A percentile compares a stretch with the other conserved stretches of the same genome.
Conservation (phyloP, 2,888 invertebrate genomes). For the Drosophila testacea region DNA sequence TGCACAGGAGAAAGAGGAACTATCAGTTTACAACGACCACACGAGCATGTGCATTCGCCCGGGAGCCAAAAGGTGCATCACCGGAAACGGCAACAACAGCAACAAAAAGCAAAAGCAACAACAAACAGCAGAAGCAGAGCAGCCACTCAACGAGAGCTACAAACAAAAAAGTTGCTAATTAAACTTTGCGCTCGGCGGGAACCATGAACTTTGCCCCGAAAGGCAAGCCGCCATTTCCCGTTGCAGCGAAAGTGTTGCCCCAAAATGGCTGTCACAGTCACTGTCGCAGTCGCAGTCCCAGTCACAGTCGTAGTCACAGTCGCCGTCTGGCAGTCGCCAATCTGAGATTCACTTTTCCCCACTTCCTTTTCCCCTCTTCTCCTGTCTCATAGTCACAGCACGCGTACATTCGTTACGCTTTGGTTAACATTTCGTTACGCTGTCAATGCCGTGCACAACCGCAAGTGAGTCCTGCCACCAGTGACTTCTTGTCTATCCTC, state of each 20-base stretch:
- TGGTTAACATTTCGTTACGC: constrained; percentile 80
- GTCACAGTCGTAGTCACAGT: neutral
- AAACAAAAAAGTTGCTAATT: constrained; percentile 72
- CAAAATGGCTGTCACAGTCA: constrained; percentile 24
- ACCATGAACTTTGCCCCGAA: constrained; percentile 67
- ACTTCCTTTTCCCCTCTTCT: neutral
- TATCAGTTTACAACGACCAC: constrained; percentile 57
- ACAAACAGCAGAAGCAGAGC: constrained; percentile 32
- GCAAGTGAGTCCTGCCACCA: constrained; percentile 55
- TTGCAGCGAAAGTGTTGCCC: constrained; percentile 70
- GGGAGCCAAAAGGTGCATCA: constrained; percentile 72
- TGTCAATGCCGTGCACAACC: constrained; percentile 68
- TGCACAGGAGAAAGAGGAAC: constrained; percentile 24
- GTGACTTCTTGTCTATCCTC: constrained; percentile 28
- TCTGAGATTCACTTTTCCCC: constrained; percentile 4
- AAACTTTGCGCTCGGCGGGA: constrained; percentile 70
- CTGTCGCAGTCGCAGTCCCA: neutral
- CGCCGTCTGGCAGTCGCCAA: constrained; percentile 31
- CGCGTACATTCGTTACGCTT: constrained; percentile 71
- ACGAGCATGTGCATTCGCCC: constrained; percentile 61
- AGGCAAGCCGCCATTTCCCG: constrained; percentile 33
- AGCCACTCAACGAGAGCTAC: constrained; percentile 55
- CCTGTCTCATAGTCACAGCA: constrained; percentile 7
- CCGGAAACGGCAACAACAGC: constrained; percentile 62
- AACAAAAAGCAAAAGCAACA: constrained; percentile 30